Conservation (phyloP, 2,113 vertebrate species). For the Polyodon spathula region DNA sequence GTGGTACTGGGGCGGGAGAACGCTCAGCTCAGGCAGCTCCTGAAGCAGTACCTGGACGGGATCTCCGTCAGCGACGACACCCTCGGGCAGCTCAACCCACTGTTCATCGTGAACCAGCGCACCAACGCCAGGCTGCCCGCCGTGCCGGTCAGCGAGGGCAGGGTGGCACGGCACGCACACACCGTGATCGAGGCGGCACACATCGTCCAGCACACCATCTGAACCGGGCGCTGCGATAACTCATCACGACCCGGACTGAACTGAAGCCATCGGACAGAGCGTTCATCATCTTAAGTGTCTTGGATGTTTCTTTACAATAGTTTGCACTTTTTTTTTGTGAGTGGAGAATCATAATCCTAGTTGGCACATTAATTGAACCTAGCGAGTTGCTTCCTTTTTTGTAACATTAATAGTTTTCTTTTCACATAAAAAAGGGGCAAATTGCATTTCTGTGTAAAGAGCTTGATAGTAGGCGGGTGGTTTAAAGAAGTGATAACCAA, state of each 20-base stretch:
- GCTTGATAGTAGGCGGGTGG: too few species aligned
- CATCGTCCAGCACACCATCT: constrained; percentile 33
- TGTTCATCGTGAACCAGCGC: constrained; percentile 35
- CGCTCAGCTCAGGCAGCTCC: constrained; percentile 42
- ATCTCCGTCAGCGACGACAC: constrained; percentile 45
- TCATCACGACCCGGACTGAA: background rate
- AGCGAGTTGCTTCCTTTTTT: too few species aligned
- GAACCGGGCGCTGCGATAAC: background rate
- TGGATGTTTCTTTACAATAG: too few species aligned
- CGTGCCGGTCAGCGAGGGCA: constrained; percentile 1
- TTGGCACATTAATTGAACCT: too few species aligned
- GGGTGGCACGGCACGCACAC: background rate
- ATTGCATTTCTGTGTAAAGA: too few species aligned
- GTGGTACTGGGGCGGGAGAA: constrained; percentile 43
- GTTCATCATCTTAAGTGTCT: too few species aligned
- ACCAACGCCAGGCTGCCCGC: constrained; percentile 12
- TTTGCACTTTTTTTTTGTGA: too few species aligned
- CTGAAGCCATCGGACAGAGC: too few species aligned
- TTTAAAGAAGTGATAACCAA: too few species aligned
- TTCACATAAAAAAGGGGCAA: too few species aligned
- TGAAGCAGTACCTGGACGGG: constrained; percentile 59
- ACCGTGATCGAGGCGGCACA: constrained; percentile 35
- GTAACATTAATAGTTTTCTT: too few species aligned
- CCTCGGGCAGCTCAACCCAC: constrained; percentile 36
- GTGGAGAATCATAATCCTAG: too few species aligned